Evolutionary conservation across 2,797 vertebrate genomes (phyloP).

Genomic region (Aplochiton taeniatus): DNA sequence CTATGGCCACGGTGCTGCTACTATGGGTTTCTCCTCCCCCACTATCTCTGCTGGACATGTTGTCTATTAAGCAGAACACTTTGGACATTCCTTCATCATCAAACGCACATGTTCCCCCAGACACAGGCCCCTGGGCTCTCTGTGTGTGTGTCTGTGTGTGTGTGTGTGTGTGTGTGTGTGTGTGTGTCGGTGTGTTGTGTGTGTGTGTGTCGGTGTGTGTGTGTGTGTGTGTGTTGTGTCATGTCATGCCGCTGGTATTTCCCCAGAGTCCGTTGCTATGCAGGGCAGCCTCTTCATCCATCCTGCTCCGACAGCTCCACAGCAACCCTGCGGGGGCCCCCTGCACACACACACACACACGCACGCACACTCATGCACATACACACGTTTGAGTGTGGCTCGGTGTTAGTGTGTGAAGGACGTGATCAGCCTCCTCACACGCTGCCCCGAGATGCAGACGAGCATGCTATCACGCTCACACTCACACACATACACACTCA

Average conservation of each 20-base stretch:
- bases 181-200: constrained; percentile 1
- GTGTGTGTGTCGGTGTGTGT: constrained; percentile 9
- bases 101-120: constrained; percentile 34
- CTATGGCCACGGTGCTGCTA: too few relatives aligned
- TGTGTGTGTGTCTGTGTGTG: constrained; percentile 15
- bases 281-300: constrained; percentile 74
- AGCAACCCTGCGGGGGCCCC: constrained; percentile 43
- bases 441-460: background rate
- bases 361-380: constrained; percentile 15
- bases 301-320: constrained; percentile 71
- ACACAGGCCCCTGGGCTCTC: too few relatives aligned
- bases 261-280: constrained; percentile 70
- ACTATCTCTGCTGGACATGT: background rate
- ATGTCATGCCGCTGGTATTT: constrained; percentile 66
- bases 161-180: constrained; percentile 6
- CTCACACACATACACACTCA: constrained; percentile 34
- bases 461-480: constrained; percentile 27
- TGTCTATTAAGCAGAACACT: constrained; percentile 26
- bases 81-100: constrained; percentile 37
- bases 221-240: constrained; percentile 27
- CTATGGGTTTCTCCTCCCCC: background rate
- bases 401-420: constrained; percentile 25
- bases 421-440: constrained; percentile 41
- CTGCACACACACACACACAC: constrained; percentile 31
- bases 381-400: background rate